Percentiles rank a stretch among this genome's conserved stretches.
These are phyloP conservation scores for Esox masquinongy DNA, from an alignment of 2,797 vertebrate species.

Conservation along the genomic window DNA sequence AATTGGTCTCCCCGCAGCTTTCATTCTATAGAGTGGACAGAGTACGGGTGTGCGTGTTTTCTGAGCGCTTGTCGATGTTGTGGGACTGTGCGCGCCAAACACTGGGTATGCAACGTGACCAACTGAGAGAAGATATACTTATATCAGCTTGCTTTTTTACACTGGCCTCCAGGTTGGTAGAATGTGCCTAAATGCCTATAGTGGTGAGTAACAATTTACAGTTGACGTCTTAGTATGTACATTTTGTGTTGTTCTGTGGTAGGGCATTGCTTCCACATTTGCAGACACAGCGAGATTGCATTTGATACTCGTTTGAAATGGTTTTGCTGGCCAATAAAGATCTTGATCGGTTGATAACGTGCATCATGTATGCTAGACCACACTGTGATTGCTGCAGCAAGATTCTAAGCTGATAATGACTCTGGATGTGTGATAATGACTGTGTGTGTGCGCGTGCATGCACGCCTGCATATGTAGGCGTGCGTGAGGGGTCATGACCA, in stretches of 20 bases:
- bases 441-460: constrained; percentile 11
- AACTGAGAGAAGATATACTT: constrained; percentile 2
- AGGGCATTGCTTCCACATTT: neutral
- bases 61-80: constrained; percentile 37
- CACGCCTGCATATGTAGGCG: constrained; percentile 18
- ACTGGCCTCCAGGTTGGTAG: neutral
- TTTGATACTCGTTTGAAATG: neutral
- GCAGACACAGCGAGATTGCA: neutral
- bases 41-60: constrained; percentile 23
- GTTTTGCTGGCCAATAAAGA: neutral
- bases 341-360: neutral
- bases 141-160: neutral
- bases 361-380: neutral
- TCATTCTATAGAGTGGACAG: constrained; percentile 59
- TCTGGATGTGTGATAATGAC: neutral
- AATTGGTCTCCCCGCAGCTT: constrained; percentile 14
- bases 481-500: constrained; percentile 10
- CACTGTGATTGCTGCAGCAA: neutral
- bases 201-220: constrained; percentile 75
- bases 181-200: constrained; percentile 68
- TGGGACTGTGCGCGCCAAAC: neutral
- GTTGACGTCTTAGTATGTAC: neutral
- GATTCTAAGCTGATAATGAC: neutral
- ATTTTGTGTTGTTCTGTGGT: neutral
- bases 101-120: constrained; percentile 19